Conservation (phyloP, 2,888 invertebrate genomes). For the Flexamia atlantica region DNA sequence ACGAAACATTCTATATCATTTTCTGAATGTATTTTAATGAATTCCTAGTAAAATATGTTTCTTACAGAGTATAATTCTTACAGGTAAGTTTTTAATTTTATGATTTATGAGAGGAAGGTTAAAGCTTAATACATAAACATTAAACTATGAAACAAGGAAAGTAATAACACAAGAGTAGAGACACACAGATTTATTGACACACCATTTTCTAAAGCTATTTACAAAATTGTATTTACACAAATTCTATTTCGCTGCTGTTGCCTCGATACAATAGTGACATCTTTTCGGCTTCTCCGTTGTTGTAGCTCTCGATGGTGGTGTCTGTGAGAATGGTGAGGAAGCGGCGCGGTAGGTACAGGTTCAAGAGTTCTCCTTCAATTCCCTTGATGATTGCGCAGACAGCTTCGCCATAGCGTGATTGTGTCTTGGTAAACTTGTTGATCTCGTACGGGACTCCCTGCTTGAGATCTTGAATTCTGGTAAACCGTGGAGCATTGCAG, state of each 20-base stretch:
- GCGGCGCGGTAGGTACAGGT: neutral
- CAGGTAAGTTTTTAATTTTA: no score
- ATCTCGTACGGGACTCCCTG: neutral
- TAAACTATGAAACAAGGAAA: neutral
- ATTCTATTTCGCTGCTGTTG: neutral
- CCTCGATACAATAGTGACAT: neutral
- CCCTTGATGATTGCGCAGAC: neutral
- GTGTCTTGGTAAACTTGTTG: neutral
- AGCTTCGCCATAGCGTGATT: neutral
- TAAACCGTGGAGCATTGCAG: neutral
- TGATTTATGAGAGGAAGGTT: no score
- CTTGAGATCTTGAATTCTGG: neutral
- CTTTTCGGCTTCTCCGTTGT: neutral
- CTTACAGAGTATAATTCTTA: no score
- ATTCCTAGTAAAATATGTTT: no score
- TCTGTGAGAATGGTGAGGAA: neutral
- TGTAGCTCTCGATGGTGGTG: neutral
- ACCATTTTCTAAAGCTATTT: neutral
- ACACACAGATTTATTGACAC: neutral
- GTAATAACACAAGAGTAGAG: neutral
- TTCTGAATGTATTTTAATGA: no score
- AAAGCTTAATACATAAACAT: no score
- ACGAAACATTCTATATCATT: no score
- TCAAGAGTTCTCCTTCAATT: neutral
- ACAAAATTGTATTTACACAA: neutral